Conservation (phyloP, 1,140 invertebrate species). For the Dinothrombium tinctorium region DNA sequence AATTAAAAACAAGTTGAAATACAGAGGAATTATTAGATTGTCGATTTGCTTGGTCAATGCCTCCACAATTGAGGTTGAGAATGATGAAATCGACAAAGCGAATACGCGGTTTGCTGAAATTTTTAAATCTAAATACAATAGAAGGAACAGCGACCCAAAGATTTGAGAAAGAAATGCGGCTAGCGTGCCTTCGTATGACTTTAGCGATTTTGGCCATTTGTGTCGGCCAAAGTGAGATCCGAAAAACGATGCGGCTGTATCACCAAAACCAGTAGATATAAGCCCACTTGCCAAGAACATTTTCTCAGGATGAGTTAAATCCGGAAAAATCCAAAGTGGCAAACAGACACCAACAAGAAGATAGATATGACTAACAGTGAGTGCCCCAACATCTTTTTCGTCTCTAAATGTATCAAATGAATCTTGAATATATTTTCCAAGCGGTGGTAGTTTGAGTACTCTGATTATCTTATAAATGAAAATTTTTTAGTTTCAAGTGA, state of each 20-base stretch:
- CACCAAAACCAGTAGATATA: conserved; percentile 57
- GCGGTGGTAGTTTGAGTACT: conserved; percentile 17
- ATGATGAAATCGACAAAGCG: conserved; percentile 6
- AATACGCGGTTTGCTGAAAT: conserved; percentile 3
- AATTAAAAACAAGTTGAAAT: conserved; percentile 10
- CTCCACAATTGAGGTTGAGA: conserved; percentile 21
- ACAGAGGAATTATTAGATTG: conserved; percentile 24
- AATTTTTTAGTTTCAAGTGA: not conserved
- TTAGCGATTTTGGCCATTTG: conserved; percentile 40
- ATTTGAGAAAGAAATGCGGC: conserved; percentile 27
- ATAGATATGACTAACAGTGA: conserved; percentile 65
- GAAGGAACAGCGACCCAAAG: conserved; percentile 25
- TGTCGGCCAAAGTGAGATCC: conserved; percentile 44
- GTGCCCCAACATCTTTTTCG: conserved; percentile 47
- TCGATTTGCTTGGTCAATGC: conserved; percentile 26
- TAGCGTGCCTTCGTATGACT: conserved; percentile 37
- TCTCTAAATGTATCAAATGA: conserved; percentile 48
- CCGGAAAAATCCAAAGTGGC: conserved; percentile 25
- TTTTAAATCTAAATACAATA: conserved; percentile 16
- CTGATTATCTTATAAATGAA: conserved; percentile 24
- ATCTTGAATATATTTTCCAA: conserved; percentile 36
- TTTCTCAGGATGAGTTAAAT: conserved; percentile 6
- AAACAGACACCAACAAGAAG: conserved; percentile 41
- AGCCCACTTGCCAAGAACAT: conserved; percentile 37
- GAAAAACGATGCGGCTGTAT: conserved; percentile 53